Evolutionary conservation across 2,797 vertebrate genomes (phyloP).

Genomic region (Crocidura indochinensis): DNA sequence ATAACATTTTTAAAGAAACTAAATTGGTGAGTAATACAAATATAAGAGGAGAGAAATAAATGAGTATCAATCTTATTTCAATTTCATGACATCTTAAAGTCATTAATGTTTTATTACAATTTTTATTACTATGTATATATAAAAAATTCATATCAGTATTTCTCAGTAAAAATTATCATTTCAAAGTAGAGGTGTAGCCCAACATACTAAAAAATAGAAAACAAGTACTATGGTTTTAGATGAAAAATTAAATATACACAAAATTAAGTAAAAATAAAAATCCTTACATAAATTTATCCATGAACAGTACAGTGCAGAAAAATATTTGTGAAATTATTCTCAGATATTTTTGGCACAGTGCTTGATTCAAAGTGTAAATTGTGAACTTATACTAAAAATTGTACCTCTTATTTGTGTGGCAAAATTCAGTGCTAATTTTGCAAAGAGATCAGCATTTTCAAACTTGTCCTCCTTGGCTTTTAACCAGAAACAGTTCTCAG

Average conservation of each 20-base stretch:
- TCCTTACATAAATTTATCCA: no score
- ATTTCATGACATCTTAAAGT: constrained; percentile 85
- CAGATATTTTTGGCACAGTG: not conserved
- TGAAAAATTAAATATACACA: not conserved
- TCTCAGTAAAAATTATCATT: constrained; percentile 85
- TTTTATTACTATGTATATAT: no score
- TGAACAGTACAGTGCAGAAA: not conserved
- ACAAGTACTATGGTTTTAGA: no score
- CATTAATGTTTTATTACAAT: no score
- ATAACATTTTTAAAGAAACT: constrained; percentile 41
- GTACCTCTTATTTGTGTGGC: constrained; percentile 97
- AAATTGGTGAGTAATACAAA: constrained; percentile 80
- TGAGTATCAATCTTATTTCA: constrained; percentile 89
- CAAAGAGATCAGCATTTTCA: constrained; percentile 96
- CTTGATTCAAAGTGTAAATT: constrained; percentile 13
- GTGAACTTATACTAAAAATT: constrained; percentile 59
- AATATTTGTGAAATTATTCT: not conserved
- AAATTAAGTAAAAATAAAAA: not conserved
- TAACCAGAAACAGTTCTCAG: constrained; percentile 98
- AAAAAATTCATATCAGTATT: constrained; percentile 80
- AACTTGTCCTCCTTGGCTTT: constrained; percentile 98
- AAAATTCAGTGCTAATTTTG: constrained; percentile 95
- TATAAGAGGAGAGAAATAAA: constrained; percentile 88
- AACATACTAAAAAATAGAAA: constrained; percentile 15
- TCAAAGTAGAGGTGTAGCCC: constrained; percentile 25